These are phyloP conservation scores for Ips nitidus DNA, from an alignment of 1,140 invertebrate genomes.

Conservation along the genomic window DNA sequence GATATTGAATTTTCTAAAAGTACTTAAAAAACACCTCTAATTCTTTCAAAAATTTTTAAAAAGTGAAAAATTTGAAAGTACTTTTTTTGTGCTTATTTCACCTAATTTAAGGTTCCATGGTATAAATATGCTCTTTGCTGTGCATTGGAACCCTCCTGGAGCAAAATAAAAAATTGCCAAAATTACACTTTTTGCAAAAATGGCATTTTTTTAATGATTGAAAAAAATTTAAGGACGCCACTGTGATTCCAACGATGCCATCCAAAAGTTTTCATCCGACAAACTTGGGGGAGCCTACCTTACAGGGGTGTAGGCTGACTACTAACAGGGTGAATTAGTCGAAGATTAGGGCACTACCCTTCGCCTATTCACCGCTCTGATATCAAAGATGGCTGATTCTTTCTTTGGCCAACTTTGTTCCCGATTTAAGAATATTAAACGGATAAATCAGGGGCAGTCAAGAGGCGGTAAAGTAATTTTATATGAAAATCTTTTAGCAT, in stretches of 20 bases:
- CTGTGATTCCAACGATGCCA: background rate
- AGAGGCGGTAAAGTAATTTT: background rate
- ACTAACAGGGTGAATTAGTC: constrained; percentile 33
- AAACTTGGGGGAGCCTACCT: constrained; percentile 18
- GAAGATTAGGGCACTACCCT: constrained; percentile 35
- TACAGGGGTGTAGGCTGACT: constrained; percentile 32
- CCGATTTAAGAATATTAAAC: constrained; percentile 33
- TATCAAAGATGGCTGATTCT: constrained; percentile 35
- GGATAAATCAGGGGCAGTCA: constrained; percentile 18
- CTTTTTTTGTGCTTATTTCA: too few relatives aligned
- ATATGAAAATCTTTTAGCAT: too few relatives aligned
- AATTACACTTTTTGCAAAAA: too few relatives aligned
- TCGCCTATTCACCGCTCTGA: constrained; percentile 23
- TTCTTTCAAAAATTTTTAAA: too few relatives aligned
- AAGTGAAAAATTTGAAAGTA: too few relatives aligned
- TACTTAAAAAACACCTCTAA: too few relatives aligned
- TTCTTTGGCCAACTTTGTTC: constrained; percentile 16
- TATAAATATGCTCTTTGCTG: too few relatives aligned
- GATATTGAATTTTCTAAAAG: too few relatives aligned
- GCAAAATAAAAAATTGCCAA: too few relatives aligned
- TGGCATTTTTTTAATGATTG: too few relatives aligned
- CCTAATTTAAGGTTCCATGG: too few relatives aligned
- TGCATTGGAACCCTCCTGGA: too few relatives aligned
- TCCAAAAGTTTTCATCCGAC: constrained; percentile 2
- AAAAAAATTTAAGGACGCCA: background rate